phyloP scores from a whole-genome alignment of 2,888 invertebrate species.

The Phortica okadai region DNA sequence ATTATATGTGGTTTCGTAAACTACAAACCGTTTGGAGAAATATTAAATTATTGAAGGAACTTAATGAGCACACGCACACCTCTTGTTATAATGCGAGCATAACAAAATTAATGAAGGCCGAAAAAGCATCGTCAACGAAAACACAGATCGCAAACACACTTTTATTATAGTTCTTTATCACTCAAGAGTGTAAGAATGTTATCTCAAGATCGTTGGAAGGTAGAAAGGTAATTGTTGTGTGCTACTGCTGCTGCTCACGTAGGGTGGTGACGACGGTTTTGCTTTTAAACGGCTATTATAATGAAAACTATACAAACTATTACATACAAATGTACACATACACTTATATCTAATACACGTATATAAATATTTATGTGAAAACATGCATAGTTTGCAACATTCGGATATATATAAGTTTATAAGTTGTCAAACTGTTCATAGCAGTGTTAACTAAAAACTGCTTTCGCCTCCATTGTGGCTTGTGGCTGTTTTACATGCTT shows the following conservation, averaged over 20 bases:
- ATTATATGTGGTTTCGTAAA: neutral
- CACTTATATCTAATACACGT: conserved; percentile 36
- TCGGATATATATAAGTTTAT: conserved; percentile 26
- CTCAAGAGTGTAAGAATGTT: too few species aligned
- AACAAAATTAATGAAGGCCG: neutral
- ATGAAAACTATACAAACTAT: conserved; percentile 2
- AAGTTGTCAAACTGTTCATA: neutral
- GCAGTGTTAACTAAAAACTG: neutral
- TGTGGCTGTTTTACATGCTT: neutral
- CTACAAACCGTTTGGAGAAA: neutral
- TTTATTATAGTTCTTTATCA: too few species aligned
- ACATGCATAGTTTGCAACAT: conserved; percentile 32
- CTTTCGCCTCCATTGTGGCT: neutral
- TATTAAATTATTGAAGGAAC: conserved; percentile 2
- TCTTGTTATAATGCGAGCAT: neutral
- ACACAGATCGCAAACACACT: too few species aligned
- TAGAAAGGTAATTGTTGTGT: too few species aligned
- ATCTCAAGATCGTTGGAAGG: too few species aligned
- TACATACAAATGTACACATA: conserved; percentile 21
- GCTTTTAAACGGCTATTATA: conserved; percentile 15
- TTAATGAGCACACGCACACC: neutral
- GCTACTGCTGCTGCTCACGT: neutral
- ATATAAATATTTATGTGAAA: conserved; percentile 39
- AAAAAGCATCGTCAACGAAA: conserved; percentile 2
- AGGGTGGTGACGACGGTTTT: neutral